Evolutionary conservation across 2,113 vertebrate genomes (phyloP).

Genomic region (Microcebus jonahi): DNA sequence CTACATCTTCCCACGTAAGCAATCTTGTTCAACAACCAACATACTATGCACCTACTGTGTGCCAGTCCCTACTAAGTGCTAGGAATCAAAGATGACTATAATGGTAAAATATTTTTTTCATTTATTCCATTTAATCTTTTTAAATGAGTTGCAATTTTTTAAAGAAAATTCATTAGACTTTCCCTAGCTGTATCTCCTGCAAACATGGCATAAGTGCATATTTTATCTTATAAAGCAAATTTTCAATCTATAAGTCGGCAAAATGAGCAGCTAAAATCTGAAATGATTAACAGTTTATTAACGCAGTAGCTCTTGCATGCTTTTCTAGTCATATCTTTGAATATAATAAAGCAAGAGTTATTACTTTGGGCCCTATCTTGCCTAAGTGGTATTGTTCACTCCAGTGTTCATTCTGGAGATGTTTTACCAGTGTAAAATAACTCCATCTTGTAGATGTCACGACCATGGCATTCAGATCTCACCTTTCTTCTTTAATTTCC

Average conservation of each 20-base stretch:
- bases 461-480: slow-evolving; percentile 39
- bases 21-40: not conserved
- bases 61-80: not conserved
- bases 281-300: not conserved
- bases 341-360: not conserved
- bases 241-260: not conserved
- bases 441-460: slow-evolving; percentile 47
- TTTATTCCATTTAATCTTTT: not conserved
- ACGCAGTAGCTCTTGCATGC: not conserved
- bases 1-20: not conserved
- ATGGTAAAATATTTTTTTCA: not conserved
- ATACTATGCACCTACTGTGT: not conserved
- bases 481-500: not conserved
- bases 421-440: slow-evolving; percentile 31
- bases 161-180: not conserved
- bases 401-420: not conserved
- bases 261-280: not conserved
- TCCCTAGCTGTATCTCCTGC: not conserved
- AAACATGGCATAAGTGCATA: not conserved
- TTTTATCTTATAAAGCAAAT: not conserved
- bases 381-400: not conserved
- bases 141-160: not conserved
- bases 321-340: not conserved
- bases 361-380: not conserved
- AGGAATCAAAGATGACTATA: not conserved